Base-by-base conservation (phyloP, 2,888 invertebrate species). In the Leptura quadrifasciata region DNA sequence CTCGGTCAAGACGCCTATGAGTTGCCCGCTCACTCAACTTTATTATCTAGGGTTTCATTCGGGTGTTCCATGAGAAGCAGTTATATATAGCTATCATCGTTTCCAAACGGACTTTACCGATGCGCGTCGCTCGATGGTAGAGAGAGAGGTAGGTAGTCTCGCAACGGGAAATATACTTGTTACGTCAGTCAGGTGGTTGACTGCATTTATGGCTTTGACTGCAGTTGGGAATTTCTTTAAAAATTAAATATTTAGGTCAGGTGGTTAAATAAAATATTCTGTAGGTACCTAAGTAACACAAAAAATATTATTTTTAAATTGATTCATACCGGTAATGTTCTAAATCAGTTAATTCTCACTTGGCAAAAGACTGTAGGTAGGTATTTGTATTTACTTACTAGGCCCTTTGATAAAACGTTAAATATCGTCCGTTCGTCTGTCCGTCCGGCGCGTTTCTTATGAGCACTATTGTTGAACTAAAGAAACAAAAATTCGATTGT, bases 51-150 rank as follows among this genome's bases (percentile, higher is more conserved):
- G 78, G 76, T 75, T 76, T 75, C 72, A 64, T 75, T 75, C 70
- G 76, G 67, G 76, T 68, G 73, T 70, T 60, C 72, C 72, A 71
- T 68, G 65, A 76, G 70, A 75, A 72, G 76, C 80, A 78, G 78
- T 79, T 81, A 79, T 81, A 81, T 81, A 81, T 80, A 81, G 79
- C 70, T 55, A 65, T 67, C 77, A 65, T 67, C 77, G 74, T 61
- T 57, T 60, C 72, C 61, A 20, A n/a, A 69, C 80, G 79, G 76
- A 69, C 55, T 76, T 71, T 68, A 68, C 78, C 81, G 80, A 81
- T 61, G 27, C 35, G 61, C 60, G 27, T 17, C 71, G 74, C 67
- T 74, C 68, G 61, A 68, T 72, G 74, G 27, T 54, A 60, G 58
- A 24, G 60, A 21, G 21, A 47, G 60, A 61, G 60, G 9, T 27